Evolutionary conservation across 1,140 invertebrate genomes (phyloP).

Genomic region (Elysia chlorotica): DNA sequence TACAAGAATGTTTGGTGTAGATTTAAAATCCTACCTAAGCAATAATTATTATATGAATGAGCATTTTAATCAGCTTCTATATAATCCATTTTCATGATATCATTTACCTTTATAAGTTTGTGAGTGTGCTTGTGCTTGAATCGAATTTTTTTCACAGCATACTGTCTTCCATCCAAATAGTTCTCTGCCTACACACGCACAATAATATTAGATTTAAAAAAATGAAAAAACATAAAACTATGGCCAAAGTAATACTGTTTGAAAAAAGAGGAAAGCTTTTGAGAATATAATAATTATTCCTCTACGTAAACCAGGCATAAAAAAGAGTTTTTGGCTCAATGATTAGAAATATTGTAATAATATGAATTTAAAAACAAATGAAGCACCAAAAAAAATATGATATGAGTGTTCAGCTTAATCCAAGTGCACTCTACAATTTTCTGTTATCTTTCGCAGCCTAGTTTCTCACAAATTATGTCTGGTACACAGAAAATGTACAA

Average conservation of each 20-base stretch:
- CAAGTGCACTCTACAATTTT: not conserved
- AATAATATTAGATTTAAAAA: too few relatives aligned
- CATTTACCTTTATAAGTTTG: slow-evolving; percentile 52
- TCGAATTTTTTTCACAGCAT: slow-evolving; percentile 82
- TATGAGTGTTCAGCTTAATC: not conserved
- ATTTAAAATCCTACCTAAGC: too few relatives aligned
- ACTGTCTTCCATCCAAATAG: slow-evolving; percentile 75
- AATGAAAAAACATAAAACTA: slow-evolving; percentile 45
- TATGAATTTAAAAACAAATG: too few relatives aligned
- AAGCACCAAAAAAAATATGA: not conserved
- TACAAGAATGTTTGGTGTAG: too few relatives aligned
- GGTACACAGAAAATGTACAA: slow-evolving; percentile 66
- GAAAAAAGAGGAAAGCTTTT: not conserved
- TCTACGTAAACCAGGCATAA: not conserved
- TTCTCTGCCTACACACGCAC: slow-evolving; percentile 71
- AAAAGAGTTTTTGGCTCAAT: too few relatives aligned
- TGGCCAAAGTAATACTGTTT: not conserved
- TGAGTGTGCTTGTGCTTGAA: slow-evolving; percentile 51
- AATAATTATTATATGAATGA: too few relatives aligned
- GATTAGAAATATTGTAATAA: too few relatives aligned
- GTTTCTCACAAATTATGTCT: slow-evolving; percentile 78
- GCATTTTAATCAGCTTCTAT: too few relatives aligned
- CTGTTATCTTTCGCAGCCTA: slow-evolving; percentile 76
- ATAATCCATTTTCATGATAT: not conserved
- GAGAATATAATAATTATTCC: not conserved